A percentile compares a stretch with the other conserved stretches of the same genome.
Evolutionary conservation across 2,888 invertebrate genomes (phyloP).

Genomic region (Scaptomyza parva): DNA sequence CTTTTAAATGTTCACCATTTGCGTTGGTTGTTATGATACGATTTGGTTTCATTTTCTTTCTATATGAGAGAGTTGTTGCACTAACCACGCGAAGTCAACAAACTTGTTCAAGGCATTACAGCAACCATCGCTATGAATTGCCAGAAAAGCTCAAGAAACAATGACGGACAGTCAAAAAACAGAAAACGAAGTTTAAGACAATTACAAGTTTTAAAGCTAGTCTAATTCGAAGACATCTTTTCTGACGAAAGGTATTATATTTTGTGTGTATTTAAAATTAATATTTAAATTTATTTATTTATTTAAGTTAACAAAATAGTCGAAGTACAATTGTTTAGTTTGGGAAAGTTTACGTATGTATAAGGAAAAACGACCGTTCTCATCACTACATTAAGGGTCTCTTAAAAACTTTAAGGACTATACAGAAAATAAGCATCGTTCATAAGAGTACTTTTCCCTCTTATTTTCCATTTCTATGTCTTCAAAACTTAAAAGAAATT

Average conservation of each 20-base stretch:
- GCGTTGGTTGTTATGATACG: constrained; percentile 11
- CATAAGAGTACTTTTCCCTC: too few relatives aligned
- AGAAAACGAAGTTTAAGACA: constrained; percentile 32
- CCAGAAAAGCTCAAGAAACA: constrained; percentile 46
- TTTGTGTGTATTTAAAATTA: too few relatives aligned
- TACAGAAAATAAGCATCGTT: too few relatives aligned
- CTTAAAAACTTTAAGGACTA: constrained; percentile 14
- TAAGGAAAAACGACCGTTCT: constrained; percentile 16
- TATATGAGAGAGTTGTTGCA: constrained; percentile 37
- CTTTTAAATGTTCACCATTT: constrained; percentile 51
- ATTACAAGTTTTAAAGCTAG: constrained; percentile 14
- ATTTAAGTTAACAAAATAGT: too few relatives aligned
- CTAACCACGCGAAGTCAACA: constrained; percentile 66
- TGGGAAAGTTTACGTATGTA: constrained; percentile 37
- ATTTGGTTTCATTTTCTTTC: constrained; percentile 16
- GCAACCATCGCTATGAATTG: constrained; percentile 56
- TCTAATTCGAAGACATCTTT: background rate
- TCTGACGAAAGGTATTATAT: too few relatives aligned
- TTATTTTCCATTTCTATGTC: too few relatives aligned
- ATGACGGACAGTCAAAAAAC: constrained; percentile 15
- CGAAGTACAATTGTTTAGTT: background rate
- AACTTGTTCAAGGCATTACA: constrained; percentile 69
- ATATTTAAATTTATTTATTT: too few relatives aligned
- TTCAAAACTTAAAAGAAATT: too few relatives aligned
- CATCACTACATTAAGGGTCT: constrained; percentile 30